phyloP scores from a whole-genome alignment of 1,140 invertebrate genomes.

The Colletes gigas region DNA sequence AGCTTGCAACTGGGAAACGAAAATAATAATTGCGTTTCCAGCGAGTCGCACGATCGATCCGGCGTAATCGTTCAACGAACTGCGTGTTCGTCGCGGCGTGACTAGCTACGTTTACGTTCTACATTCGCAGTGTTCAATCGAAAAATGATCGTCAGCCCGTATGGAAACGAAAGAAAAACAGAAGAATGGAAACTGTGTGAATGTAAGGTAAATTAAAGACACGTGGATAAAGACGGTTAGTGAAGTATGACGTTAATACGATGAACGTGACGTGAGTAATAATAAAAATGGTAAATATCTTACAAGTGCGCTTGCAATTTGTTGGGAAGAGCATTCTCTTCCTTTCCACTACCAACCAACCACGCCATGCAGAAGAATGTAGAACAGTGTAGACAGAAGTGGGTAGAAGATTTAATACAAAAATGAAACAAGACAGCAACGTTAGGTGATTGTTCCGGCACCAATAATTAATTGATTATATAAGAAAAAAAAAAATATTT shows the following conservation, averaged over 20 bases:
- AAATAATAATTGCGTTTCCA: constrained; percentile 47
- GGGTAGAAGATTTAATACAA: constrained; percentile 81
- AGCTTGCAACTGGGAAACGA: not conserved
- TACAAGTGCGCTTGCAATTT: constrained; percentile 87
- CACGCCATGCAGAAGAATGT: constrained; percentile 85
- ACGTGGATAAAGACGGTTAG: constrained; percentile 40
- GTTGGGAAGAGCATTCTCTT: constrained; percentile 87
- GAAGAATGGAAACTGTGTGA: not conserved
- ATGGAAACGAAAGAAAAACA: constrained; percentile 18
- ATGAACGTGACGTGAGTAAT: constrained; percentile 69
- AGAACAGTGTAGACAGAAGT: constrained; percentile 82
- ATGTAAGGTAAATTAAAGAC: not conserved
- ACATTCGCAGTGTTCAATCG: constrained; percentile 49
- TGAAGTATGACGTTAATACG: constrained; percentile 45
- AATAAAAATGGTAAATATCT: constrained; percentile 83
- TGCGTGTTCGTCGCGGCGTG: constrained; percentile 16
- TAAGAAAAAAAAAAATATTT: not conserved
- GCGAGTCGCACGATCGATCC: constrained; percentile 44
- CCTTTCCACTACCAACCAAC: constrained; percentile 85
- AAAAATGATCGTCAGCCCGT: constrained; percentile 45
- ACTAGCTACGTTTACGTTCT: constrained; percentile 50
- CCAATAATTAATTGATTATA: constrained; percentile 75
- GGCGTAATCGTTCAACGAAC: constrained; percentile 1
- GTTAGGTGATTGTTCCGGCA: constrained; percentile 80
- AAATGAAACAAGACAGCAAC: constrained; percentile 80